phyloP scores from a whole-genome alignment of 2,888 invertebrate genomes.

The Archaeoteleia sp. region DNA sequence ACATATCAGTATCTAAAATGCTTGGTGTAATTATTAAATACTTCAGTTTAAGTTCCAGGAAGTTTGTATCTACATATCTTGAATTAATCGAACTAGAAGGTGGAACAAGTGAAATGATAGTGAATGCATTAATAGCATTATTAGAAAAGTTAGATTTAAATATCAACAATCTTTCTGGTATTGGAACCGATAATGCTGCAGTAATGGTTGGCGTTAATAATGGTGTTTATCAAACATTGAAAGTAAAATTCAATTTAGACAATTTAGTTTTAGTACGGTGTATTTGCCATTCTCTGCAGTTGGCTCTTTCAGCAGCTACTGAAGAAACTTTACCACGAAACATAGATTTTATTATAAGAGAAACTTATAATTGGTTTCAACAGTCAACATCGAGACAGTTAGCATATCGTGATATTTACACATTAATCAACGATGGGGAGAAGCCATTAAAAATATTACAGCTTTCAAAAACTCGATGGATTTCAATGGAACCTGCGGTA shows the following conservation, averaged over 20 bases:
- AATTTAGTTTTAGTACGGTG: constrained; percentile 56
- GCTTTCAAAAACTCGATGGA: constrained; percentile 58
- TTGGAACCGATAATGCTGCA: constrained; percentile 64
- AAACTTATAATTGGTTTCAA: constrained; percentile 64
- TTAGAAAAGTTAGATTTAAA: background rate
- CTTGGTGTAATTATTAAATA: constrained; percentile 49
- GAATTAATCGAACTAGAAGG: background rate
- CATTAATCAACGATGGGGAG: constrained; percentile 59
- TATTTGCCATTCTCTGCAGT: constrained; percentile 56
- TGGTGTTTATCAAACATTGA: constrained; percentile 52
- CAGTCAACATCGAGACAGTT: constrained; percentile 55
- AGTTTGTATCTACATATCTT: constrained; percentile 7
- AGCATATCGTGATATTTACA: constrained; percentile 58
- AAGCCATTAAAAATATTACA: constrained; percentile 61
- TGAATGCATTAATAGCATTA: constrained; percentile 11
- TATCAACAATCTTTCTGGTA: constrained; percentile 1
- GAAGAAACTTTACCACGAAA: constrained; percentile 60
- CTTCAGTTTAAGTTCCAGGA: background rate
- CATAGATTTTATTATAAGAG: constrained; percentile 60
- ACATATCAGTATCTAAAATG: constrained; percentile 53
- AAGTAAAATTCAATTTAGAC: constrained; percentile 48
- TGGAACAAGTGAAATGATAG: constrained; percentile 11
- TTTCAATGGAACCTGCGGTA: constrained; percentile 62
- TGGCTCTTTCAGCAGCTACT: constrained; percentile 61
- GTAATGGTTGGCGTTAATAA: constrained; percentile 63